Evolutionary conservation across 2,797 vertebrate species (phyloP), one percentile per base, ranked within the genome.

Genomic region (Tarsius wallacei): DNA sequence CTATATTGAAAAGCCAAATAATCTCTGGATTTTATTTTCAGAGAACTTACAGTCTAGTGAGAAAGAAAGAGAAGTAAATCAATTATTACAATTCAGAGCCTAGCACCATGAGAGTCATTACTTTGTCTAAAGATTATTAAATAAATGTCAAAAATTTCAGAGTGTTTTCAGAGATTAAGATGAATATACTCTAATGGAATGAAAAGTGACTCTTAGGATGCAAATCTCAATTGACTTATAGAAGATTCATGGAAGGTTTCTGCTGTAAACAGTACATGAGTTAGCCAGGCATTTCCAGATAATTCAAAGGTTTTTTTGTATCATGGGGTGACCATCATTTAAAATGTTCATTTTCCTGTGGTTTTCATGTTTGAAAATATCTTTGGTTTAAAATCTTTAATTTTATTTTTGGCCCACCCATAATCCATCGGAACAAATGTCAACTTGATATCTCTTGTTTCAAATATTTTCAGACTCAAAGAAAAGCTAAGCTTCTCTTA

Each of bases 391-490:
- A 93, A 71, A n/a, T 33, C 16, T 95, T 92, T 66, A 74, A 80
- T 78, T 81, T 87, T 94, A 59, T n/a, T 93, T 92, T 87, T 92
- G 77, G 26, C 33, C 57, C 22, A 78, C 24, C 42, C 78, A 93
- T 96, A 95, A 86, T 86, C 55, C 42, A 89, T 14, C 55, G 87
- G 61, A 87, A 77, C 22, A 91, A 90, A 77, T 28, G 22, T 61
- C 16, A 90, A 80, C 36, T 22, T 17, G 24, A 76, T 66, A 90
- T 88, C 28, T 8, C 42, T 68, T 68, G 59, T 66, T 96, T 96
- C 53, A 92, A 94, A 95, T 82, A 94, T 36, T 74, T 63, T 4
- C 15, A 49, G 73, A 91, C 15, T 70, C 64, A 85, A 31, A 88
- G 36, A 42, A 82, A 78, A 84, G 53, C 36, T 33, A 71, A 78